Percentiles rank a stretch among this genome's conserved stretches.
phyloP scores from a whole-genome alignment of 2,888 invertebrate species.

The Drosophila dives region DNA sequence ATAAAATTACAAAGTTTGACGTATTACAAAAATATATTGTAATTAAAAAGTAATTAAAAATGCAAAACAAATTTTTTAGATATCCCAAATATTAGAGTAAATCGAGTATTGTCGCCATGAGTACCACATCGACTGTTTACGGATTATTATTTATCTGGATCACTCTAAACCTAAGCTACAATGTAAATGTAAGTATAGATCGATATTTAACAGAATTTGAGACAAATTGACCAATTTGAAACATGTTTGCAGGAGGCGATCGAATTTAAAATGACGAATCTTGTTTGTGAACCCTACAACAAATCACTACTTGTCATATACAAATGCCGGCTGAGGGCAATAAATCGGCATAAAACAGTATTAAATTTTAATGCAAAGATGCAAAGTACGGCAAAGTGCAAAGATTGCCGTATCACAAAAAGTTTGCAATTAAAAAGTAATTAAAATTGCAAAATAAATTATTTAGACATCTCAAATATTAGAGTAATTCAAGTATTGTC shows the following conservation, averaged over 20 bases:
- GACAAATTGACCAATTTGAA: neutral
- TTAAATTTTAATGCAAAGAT: no score
- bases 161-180: neutral
- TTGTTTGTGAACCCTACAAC: no score
- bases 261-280: slow-evolving; percentile 10
- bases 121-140: neutral
- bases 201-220: rapidly evolving
- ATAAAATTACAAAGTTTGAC: no score
- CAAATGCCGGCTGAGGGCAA: slow-evolving; percentile 27
- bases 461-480: neutral
- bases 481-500: neutral
- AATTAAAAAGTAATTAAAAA: neutral
- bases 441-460: neutral
- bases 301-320: no score
- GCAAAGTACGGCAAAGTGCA: no score
- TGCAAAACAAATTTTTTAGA: rapidly evolving
- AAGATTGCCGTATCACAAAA: no score
- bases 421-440: neutral
- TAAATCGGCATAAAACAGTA: no score
- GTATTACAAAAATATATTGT: no score
- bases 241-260: neutral
- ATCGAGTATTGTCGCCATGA: neutral
- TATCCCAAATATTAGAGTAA: neutral
- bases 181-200: neutral
- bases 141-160: neutral